Percentiles rank a stretch among this genome's conserved stretches.
Conservation (phyloP, 2,113 vertebrate genomes). For the Atrichornis clamosus region DNA sequence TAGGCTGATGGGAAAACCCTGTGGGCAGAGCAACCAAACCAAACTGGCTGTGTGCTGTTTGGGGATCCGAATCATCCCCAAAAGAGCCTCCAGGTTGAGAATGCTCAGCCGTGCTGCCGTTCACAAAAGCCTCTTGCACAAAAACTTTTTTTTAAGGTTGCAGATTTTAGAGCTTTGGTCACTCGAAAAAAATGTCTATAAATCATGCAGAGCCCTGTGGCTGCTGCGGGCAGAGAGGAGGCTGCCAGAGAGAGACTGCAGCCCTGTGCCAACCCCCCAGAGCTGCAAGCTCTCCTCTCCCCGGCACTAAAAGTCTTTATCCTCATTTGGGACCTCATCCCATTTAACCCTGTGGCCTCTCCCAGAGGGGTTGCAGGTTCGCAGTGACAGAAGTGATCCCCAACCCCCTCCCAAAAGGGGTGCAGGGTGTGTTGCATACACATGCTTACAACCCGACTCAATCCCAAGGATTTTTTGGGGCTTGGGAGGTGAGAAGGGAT, state of each 20-base stretch:
- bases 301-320: neutral
- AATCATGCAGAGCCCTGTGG: neutral
- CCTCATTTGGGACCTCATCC: neutral
- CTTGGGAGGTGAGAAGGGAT: neutral
- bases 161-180: neutral
- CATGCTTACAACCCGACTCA: neutral
- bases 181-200: conserved; percentile 41
- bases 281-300: neutral
- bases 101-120: neutral
- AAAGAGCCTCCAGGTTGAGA: neutral
- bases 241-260: neutral
- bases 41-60: accelerated
- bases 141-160: neutral
- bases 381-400: neutral
- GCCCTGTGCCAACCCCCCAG: neutral
- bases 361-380: neutral
- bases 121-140: neutral
- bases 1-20: neutral
- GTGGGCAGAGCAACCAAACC: neutral
- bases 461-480: neutral
- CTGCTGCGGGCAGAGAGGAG: neutral
- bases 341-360: neutral
- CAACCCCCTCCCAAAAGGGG: neutral
- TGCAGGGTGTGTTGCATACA: neutral
- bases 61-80: neutral